Evolutionary conservation across 1,140 invertebrate genomes (phyloP), one percentile per base, ranked within the genome.

Genomic region (Eupeodes corollae): DNA sequence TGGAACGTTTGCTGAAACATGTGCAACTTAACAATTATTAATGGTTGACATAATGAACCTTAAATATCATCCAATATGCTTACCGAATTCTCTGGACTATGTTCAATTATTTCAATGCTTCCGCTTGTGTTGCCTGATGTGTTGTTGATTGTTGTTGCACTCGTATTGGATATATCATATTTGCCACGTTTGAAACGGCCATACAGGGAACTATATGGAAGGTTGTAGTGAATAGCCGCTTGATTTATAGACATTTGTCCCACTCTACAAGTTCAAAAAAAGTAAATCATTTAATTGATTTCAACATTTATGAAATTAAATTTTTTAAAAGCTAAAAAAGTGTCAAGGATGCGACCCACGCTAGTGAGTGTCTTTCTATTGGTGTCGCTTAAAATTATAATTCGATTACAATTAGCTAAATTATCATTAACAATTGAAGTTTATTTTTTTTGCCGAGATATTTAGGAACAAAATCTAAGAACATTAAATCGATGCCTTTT

Each of bases 191-290:
- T 91, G 67, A 91, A 89, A 34, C 88, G 76, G 1, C 88, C 88
- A 59, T 91, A 91, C 12, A 91, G 69, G 13, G 87, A 91, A 19
- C 86, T 90, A 65, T 91, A 91, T 19, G 88, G 88, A 55, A 91
- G 71, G 70, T 91, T 91, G 64, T 83, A 91, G 61, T 91, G 87
- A 52, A 91, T 91, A n/a, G 88, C 86, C 42, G 88, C 88, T 71
- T 91, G 88, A 70, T 91, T 92, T 57, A 92, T 91, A 51, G 86
- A 89, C 87, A 92, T 90, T 57, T 89, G 86, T 16, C 88, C 87
- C 51, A 88, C 74, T 57, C 87, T 86, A 64, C 16, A 46, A 19
- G 16, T 15, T 6, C 12, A 48, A 48, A 34, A 41, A 43, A 42
- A 33, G n/a, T n/a, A n/a, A n/a, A n/a, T n/a, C n/a, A n/a, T n/a